Percentiles rank a stretch among this genome's conserved stretches.
Evolutionary conservation across 2,797 vertebrate genomes (phyloP).

Genomic region (Buceros bicornis): DNA sequence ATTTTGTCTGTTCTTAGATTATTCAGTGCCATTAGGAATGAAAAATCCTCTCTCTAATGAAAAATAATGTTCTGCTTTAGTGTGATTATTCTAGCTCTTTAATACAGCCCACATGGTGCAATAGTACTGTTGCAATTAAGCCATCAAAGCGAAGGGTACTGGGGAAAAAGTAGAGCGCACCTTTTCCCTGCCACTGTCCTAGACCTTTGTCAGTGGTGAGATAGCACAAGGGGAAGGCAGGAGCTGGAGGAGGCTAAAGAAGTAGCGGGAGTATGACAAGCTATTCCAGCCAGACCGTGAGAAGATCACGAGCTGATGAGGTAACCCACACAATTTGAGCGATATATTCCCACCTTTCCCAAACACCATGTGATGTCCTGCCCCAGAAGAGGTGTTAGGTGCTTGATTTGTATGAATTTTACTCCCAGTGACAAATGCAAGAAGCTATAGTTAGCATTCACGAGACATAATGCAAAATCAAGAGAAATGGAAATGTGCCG

Average conservation of each 20-base stretch:
- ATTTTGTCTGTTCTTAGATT: not conserved
- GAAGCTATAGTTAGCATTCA: not conserved
- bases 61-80: conserved; percentile 17
- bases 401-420: not conserved
- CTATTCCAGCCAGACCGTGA: not conserved
- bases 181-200: not conserved
- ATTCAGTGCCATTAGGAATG: not conserved
- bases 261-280: not conserved
- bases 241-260: not conserved
- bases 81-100: not conserved
- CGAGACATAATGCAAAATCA: not conserved
- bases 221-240: not conserved
- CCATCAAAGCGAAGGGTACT: fast-evolving
- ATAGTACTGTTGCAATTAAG: not conserved
- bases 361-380: not conserved
- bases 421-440: not conserved
- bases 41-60: not conserved
- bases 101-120: not conserved
- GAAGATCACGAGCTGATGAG: not conserved
- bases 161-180: not conserved
- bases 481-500: not conserved
- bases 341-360: not conserved
- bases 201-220: not conserved
- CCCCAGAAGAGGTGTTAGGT: not conserved
- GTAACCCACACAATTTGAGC: not conserved